Evolutionary conservation across 2,797 vertebrate genomes (phyloP), one percentile per base, ranked within the genome.

Genomic region (Bufotes viridis): DNA sequence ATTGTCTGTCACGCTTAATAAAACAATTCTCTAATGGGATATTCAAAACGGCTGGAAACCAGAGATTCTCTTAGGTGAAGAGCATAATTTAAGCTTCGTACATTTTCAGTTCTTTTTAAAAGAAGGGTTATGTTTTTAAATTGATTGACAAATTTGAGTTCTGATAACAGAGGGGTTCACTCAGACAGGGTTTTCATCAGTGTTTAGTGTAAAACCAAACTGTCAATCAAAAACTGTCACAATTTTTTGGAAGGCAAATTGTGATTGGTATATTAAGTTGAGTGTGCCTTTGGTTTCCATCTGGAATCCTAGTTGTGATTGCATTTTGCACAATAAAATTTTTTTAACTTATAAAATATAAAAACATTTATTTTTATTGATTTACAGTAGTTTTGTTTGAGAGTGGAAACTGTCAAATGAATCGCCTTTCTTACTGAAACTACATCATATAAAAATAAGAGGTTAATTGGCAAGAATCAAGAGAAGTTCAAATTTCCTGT

Each of bases 401-500:
- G 5, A 34, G 26, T 29, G 67, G 13, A 29, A 70, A 34, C 26
- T 70, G 67, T 70, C 8, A 8, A 65, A 65, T 70, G 26, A 70
- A 14, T 70, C 67, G 12, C 14, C 24, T 70, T 70, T 26, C 69
- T 42, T 42, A 72, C 42, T 42, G 6, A 42, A 42, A 10, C 10
- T 18, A 42, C 76, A 80, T 57, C 51, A 72, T 34, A 69, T 79
- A 51, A 15, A 65, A 85, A 67, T 7, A 42, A 42, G 42, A 29
- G 69, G 51, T 61, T 79, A 51, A 20, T 34, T 69, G 57, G 61
- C 61, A 80, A 42, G 22, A 79, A 70, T 86, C 69, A 20, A 8
- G 57, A 79, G 49, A 57, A 72, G 26, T 34, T 79, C n/a, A 70
- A 67, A 69, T 20, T 86, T 86, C 75, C 84, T 22, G 14, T 55